A percentile compares a stretch with the other conserved stretches of the same genome.
phyloP scores from a whole-genome alignment of 2,888 invertebrate genomes.

The Lordiphosa fenestrarum region DNA sequence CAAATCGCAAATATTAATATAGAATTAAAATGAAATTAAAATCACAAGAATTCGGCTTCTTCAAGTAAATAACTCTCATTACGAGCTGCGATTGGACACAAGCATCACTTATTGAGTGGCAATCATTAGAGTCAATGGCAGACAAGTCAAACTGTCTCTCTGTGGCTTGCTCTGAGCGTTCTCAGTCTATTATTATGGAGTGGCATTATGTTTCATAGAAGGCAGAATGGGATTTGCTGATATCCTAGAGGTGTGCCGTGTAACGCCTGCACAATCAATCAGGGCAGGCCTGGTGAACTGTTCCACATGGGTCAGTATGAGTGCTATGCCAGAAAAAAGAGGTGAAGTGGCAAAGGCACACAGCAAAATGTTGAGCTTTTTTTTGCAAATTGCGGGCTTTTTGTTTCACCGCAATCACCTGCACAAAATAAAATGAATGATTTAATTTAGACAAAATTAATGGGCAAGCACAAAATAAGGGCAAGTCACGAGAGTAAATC shows the following conservation, averaged over 20 bases:
- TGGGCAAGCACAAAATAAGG: conserved; percentile 26
- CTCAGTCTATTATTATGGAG: conserved; percentile 20
- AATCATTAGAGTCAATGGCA: conserved; percentile 13
- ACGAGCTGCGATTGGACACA: conserved; percentile 1
- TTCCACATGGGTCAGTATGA: neutral
- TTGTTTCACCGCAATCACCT: no score
- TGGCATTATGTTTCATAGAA: conserved; percentile 29
- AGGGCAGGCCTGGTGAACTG: no score
- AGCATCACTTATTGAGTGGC: conserved; percentile 16
- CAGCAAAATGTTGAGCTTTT: conserved; percentile 43
- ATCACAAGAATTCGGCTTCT: neutral
- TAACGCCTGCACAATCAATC: neutral
- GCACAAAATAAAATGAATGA: conserved; percentile 65
- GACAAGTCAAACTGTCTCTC: conserved; percentile 7
- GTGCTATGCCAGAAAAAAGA: conserved; percentile 10
- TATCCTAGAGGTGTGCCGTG: neutral
- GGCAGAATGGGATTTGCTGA: conserved; percentile 3
- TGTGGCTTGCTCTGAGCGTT: neutral
- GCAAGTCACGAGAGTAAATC: conserved; percentile 35
- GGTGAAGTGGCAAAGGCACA: conserved; percentile 29
- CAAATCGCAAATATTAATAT: conserved; percentile 51
- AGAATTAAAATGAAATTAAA: conserved; percentile 1
- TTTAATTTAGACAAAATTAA: conserved; percentile 63
- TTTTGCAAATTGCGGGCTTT: conserved; percentile 36
- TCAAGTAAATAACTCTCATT: conserved; percentile 15